Percentiles rank a stretch among this genome's conserved stretches.
These are phyloP conservation scores for Eudyptes chrysolophus DNA, from an alignment of 2,113 vertebrate species.

Conservation along the genomic window DNA sequence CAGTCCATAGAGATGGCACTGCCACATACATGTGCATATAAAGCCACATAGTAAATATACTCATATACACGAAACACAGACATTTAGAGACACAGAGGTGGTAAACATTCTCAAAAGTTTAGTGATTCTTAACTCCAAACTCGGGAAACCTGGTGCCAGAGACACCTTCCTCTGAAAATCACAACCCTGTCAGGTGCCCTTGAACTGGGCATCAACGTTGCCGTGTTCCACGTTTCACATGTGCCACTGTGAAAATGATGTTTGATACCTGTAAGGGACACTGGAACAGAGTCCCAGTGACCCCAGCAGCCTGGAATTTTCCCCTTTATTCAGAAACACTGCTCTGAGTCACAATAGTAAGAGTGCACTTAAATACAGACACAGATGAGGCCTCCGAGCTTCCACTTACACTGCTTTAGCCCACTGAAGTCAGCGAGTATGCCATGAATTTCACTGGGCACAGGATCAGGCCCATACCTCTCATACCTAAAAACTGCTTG, in stretches of 20 bases:
- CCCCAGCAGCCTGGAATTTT: not conserved
- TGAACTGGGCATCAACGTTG: not conserved
- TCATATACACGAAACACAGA: not conserved
- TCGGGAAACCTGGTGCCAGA: not conserved
- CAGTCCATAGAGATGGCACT: not conserved
- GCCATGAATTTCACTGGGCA: not conserved
- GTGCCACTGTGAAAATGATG: not conserved
- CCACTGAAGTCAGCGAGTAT: accelerated
- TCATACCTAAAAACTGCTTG: not conserved
- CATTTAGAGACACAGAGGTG: not conserved
- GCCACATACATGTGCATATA: not conserved
- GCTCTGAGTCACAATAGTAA: not conserved
- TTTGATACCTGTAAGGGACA: not conserved
- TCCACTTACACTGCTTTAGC: not conserved
- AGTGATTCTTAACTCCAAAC: not conserved
- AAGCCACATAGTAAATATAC: not conserved
- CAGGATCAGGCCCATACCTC: not conserved
- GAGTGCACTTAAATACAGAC: not conserved
- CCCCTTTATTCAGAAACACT: not conserved
- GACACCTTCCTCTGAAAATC: not conserved
- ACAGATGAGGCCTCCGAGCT: not conserved
- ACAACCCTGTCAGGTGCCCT: not conserved
- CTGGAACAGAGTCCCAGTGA: not conserved
- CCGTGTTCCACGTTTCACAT: not conserved
- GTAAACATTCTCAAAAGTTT: not conserved